These are phyloP conservation scores for Pyrochroa serraticornis DNA, from an alignment of 2,888 invertebrate genomes.

Conservation along the genomic window DNA sequence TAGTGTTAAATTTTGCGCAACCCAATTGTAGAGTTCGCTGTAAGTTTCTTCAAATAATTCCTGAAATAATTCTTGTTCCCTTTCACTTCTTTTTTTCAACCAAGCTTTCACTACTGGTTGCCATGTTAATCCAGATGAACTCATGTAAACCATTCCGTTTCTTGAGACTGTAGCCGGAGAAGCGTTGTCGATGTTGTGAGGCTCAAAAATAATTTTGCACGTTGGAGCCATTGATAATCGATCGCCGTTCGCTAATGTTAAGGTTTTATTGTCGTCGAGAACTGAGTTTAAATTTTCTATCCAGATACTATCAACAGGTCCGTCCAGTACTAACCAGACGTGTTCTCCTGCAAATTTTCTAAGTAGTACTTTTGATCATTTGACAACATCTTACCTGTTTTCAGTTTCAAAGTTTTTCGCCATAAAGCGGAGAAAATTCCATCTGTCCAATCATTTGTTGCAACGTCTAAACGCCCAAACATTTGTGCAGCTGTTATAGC, in stretches of 20 bases:
- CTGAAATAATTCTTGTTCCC: slow-evolving; percentile 68
- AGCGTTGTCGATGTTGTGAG: slow-evolving; percentile 96
- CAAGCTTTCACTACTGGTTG: slow-evolving; percentile 87
- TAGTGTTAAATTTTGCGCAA: slow-evolving; percentile 80
- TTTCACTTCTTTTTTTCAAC: slow-evolving; percentile 70
- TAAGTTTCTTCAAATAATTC: slow-evolving; percentile 79
- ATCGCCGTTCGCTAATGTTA: slow-evolving; percentile 95
- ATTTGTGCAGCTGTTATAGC: slow-evolving; percentile 97
- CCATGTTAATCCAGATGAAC: slow-evolving; percentile 93
- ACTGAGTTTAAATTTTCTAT: slow-evolving; percentile 98
- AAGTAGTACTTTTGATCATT: background rate
- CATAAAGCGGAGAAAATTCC: slow-evolving; percentile 97
- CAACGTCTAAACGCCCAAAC: slow-evolving; percentile 95
- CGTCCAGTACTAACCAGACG: slow-evolving; percentile 94
- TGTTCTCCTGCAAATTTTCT: slow-evolving; percentile 67
- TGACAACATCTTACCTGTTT: slow-evolving; percentile 63
- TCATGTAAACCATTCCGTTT: slow-evolving; percentile 83
- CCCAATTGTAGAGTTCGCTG: slow-evolving; percentile 76
- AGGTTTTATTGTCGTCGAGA: slow-evolving; percentile 92
- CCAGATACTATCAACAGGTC: slow-evolving; percentile 98
- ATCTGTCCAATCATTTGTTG: slow-evolving; percentile 98
- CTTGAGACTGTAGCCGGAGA: slow-evolving; percentile 95
- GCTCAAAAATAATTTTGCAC: slow-evolving; percentile 96
- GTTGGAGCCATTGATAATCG: slow-evolving; percentile 91
- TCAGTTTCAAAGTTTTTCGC: slow-evolving; percentile 90